A percentile compares a stretch with the other conserved stretches of the same genome.
These are phyloP conservation scores for Homarus americanus DNA, from an alignment of 1,140 invertebrate genomes.

Conservation along the genomic window DNA sequence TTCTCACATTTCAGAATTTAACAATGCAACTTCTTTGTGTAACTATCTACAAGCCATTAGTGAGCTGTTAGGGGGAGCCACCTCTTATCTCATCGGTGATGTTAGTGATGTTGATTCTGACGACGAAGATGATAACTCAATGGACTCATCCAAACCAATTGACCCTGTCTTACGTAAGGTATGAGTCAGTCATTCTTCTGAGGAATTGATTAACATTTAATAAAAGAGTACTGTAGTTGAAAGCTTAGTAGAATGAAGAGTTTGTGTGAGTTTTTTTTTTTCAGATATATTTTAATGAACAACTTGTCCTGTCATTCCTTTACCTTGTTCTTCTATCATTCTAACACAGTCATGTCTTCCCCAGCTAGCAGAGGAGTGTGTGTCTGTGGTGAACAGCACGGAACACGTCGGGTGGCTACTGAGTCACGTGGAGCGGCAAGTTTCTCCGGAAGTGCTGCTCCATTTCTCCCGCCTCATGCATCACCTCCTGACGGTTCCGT, in stretches of 20 bases:
- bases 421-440: conserved; percentile 64
- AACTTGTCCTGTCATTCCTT: too few relatives aligned
- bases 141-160: conserved; percentile 55
- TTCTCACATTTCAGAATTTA: conserved; percentile 48
- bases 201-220: too few relatives aligned
- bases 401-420: conserved; percentile 73
- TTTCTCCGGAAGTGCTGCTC: conserved; percentile 66
- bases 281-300: too few relatives aligned
- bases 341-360: background rate
- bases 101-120: conserved; percentile 57
- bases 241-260: too few relatives aligned
- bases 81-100: conserved; percentile 26
- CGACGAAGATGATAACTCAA: conserved; percentile 51
- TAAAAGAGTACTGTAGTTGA: too few relatives aligned
- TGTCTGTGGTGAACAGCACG: conserved; percentile 67
- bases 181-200: too few relatives aligned
- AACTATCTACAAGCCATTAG: conserved; percentile 63
- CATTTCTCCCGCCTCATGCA: conserved; percentile 69
- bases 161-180: conserved; percentile 64
- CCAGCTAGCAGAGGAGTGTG: conserved; percentile 67
- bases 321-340: too few relatives aligned
- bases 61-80: conserved; percentile 49
- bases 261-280: too few relatives aligned
- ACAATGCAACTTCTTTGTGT: conserved; percentile 34
- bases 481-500: conserved; percentile 68